These are phyloP conservation scores for Halisarca cf. caerulea DNA, from an alignment of 37 sponge, comb jelly and placozoan genomes.

Conservation along the genomic window DNA sequence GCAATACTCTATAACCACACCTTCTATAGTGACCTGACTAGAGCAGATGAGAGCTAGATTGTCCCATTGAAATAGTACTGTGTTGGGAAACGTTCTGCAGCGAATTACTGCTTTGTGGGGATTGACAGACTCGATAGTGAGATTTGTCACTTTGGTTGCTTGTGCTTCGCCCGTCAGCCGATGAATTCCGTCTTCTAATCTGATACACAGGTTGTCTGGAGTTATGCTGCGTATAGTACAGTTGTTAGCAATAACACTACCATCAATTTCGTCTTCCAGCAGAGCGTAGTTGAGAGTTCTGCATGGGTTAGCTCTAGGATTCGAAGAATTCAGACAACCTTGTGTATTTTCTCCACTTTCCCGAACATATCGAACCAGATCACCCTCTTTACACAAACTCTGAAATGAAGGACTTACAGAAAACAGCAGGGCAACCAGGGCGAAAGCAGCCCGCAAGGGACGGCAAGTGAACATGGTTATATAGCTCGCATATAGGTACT, in stretches of 20 bases:
- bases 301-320: neutral
- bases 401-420: no score
- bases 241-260: neutral
- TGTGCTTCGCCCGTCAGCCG: conserved; percentile 9
- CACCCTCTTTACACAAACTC: no score
- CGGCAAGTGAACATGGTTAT: no score
- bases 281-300: conserved; percentile 8
- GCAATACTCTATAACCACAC: conserved; percentile 2
- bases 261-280: neutral
- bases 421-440: neutral
- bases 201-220: neutral
- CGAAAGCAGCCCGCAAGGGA: no score
- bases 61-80: neutral
- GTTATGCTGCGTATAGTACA: neutral
- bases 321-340: neutral
- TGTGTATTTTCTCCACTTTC: neutral
- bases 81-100: neutral
- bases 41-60: neutral
- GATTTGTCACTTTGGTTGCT: neutral
- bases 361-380: neutral
- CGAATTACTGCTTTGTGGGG: neutral
- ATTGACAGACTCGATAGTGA: neutral
- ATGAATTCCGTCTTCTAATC: conserved; percentile 18
- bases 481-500: no score
- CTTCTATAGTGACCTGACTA: neutral